These are phyloP conservation scores for Mythimna impura DNA, from an alignment of 2,888 invertebrate species.

Conservation along the genomic window DNA sequence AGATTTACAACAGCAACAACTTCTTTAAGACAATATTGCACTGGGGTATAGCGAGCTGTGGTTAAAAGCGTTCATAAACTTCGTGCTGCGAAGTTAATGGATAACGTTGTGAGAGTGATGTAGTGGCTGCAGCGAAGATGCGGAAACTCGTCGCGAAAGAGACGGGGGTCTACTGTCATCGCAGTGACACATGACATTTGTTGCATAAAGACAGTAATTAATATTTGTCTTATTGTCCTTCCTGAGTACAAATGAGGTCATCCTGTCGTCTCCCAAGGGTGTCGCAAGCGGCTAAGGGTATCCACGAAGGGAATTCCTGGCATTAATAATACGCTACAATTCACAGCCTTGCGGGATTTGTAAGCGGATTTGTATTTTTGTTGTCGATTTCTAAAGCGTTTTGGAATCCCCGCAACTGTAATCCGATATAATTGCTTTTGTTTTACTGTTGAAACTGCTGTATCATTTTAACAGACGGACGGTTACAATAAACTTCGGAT, in stretches of 20 bases:
- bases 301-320: conserved; percentile 10
- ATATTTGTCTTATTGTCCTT: conserved; percentile 23
- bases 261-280: conserved; percentile 18
- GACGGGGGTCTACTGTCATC: conserved; percentile 44
- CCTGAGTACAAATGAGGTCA: conserved; percentile 25
- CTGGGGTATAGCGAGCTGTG: not conserved
- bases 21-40: conserved; percentile 39
- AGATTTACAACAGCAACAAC: conserved; percentile 23
- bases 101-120: conserved; percentile 74
- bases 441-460: conserved; percentile 1
- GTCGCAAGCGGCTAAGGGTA: conserved; percentile 28
- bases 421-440: conserved; percentile 32
- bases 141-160: conserved; percentile 41
- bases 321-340: conserved; percentile 28
- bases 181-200: conserved; percentile 41
- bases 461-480: conserved; percentile 7
- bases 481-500: conserved; percentile 8
- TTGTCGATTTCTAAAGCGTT: conserved; percentile 23
- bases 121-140: conserved; percentile 64
- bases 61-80: conserved; percentile 62
- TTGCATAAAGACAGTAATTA: too few relatives aligned
- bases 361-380: conserved; percentile 43
- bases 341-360: conserved; percentile 16
- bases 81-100: conserved; percentile 67
- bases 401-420: conserved; percentile 27